Conservation (phyloP, 1,140 invertebrate species). For the Drosophila tsacasi region DNA sequence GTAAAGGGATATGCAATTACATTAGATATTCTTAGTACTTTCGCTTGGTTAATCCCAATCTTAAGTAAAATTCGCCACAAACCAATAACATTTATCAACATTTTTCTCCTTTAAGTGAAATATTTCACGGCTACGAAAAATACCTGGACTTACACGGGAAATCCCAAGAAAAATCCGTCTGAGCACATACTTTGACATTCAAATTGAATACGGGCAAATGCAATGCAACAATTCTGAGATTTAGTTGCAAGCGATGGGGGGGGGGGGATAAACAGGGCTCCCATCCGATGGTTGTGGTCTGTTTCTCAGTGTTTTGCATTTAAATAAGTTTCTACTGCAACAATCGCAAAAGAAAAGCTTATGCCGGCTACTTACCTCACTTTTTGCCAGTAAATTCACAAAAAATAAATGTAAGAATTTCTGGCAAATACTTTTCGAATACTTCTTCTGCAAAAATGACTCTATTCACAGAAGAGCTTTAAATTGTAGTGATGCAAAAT, state of each 20-base stretch:
- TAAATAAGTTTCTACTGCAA: constrained; percentile 55
- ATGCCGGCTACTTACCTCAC: constrained; percentile 49
- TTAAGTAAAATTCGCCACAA: background rate
- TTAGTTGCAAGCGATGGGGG: constrained; percentile 25
- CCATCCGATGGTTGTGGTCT: constrained; percentile 18
- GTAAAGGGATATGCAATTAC: background rate
- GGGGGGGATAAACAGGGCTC: constrained; percentile 17
- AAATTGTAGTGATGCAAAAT: constrained; percentile 11
- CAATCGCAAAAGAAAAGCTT: constrained; percentile 30
- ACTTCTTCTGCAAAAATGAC: constrained; percentile 10
- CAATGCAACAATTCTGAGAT: constrained; percentile 39
- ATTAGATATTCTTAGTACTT: background rate
- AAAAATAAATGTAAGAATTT: constrained; percentile 22
- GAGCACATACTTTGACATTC: constrained; percentile 44
- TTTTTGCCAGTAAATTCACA: constrained; percentile 7
- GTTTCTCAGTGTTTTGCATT: constrained; percentile 61
- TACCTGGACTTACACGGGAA: constrained; percentile 18
- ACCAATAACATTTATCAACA: constrained; percentile 1
- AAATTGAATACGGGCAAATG: constrained; percentile 48
- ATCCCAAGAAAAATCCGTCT: constrained; percentile 17
- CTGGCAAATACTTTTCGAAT: background rate
- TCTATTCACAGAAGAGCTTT: constrained; percentile 13
- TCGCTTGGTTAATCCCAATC: background rate
- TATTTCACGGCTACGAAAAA: background rate
- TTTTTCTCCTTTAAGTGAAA: background rate